These are phyloP conservation scores for Noctua fimbriata DNA, from an alignment of 2,888 invertebrate species.

Conservation along the genomic window DNA sequence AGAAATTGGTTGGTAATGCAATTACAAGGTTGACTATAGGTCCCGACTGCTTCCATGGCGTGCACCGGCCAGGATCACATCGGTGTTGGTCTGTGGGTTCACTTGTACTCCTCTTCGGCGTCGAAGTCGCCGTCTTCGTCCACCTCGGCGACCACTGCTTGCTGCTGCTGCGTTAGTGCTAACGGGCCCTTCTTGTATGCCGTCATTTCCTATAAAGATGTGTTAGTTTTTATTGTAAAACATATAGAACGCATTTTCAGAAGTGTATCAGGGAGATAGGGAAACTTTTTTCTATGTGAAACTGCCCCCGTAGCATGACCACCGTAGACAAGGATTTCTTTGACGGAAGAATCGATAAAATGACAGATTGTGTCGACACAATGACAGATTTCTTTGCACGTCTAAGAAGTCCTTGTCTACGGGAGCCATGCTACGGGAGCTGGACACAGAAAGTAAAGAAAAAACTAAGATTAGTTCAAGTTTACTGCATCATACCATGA, in stretches of 20 bases:
- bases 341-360: too few species aligned
- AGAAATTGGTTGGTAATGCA: constrained; percentile 15
- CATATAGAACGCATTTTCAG: too few species aligned
- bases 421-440: too few species aligned
- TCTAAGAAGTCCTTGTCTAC: too few species aligned
- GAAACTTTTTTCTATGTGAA: too few species aligned
- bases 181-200: constrained; percentile 94
- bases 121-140: constrained; percentile 92
- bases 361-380: too few species aligned
- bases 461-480: background rate
- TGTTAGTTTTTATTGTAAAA: background rate
- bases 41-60: constrained; percentile 56
- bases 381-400: too few species aligned
- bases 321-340: too few species aligned
- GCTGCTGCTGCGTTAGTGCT: constrained; percentile 78
- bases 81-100: constrained; percentile 63
- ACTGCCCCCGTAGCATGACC: too few species aligned
- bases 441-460: too few species aligned
- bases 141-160: constrained; percentile 76
- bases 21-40: constrained; percentile 12
- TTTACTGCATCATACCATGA: background rate
- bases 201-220: constrained; percentile 93
- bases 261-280: too few species aligned
- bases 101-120: constrained; percentile 92
- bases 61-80: constrained; percentile 62